A percentile compares a stretch with the other conserved stretches of the same genome.
phyloP scores from a whole-genome alignment of 1,140 invertebrate species.

The Drosophila albomicans region DNA sequence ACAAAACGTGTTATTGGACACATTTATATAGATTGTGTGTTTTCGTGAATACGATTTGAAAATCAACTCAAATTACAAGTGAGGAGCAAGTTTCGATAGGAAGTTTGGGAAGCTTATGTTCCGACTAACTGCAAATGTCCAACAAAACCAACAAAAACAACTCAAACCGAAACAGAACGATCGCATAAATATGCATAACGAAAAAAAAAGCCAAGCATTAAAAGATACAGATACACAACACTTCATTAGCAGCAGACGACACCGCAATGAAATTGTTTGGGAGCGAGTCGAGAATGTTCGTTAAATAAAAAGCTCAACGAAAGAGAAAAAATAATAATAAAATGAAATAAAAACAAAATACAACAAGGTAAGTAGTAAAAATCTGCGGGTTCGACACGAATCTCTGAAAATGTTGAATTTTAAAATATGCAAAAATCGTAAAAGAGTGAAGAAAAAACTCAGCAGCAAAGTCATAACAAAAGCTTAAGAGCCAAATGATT shows the following conservation, averaged over 20 bases:
- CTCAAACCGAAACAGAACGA: not conserved
- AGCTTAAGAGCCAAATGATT: conserved; percentile 62
- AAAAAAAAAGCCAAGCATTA: conserved; percentile 37
- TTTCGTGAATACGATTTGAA: conserved; percentile 18
- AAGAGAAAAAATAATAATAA: conserved; percentile 26
- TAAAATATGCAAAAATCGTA: conserved; percentile 76
- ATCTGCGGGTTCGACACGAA: conserved; percentile 75
- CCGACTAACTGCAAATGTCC: conserved; percentile 4
- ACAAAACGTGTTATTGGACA: conserved; percentile 69
- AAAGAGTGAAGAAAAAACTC: conserved; percentile 49
- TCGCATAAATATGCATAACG: conserved; percentile 70
- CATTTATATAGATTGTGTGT: conserved; percentile 30
- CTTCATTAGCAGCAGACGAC: conserved; percentile 69
- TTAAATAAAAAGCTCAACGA: conserved; percentile 19
- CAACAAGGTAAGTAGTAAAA: conserved; percentile 61
- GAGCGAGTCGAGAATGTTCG: conserved; percentile 6
- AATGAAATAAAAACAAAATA: conserved; percentile 17
- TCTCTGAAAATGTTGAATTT: conserved; percentile 61
- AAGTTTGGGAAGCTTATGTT: conserved; percentile 37
- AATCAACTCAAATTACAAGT: conserved; percentile 65
- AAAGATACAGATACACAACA: conserved; percentile 47
- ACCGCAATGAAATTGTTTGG: conserved; percentile 28
- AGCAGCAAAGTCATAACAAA: conserved; percentile 43
- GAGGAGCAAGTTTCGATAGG: conserved; percentile 34
- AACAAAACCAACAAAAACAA: not conserved